Percentiles rank a stretch among this genome's conserved stretches.
phyloP scores from a whole-genome alignment of 2,888 invertebrate genomes.

The Cantharis nigra region DNA sequence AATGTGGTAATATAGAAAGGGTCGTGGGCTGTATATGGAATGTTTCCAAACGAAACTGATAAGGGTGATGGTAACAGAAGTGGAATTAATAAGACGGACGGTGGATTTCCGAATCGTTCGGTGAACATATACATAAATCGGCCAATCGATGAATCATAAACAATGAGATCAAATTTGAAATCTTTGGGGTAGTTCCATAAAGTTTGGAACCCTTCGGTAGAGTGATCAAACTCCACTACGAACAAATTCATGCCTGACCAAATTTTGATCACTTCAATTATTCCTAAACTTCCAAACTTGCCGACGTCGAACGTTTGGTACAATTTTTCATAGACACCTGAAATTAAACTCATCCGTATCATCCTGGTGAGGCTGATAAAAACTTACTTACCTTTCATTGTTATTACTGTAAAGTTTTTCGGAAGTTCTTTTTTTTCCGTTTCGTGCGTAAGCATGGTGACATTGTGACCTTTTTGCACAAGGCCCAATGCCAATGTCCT shows the following conservation, averaged over 20 bases:
- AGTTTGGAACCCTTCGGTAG: conserved; percentile 22
- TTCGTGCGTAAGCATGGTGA: conserved; percentile 6
- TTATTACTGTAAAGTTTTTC: not conserved
- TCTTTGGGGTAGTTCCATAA: conserved; percentile 35
- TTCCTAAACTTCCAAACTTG: not conserved
- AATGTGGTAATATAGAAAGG: conserved; percentile 36
- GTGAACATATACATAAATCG: conserved; percentile 36
- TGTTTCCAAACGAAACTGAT: conserved; percentile 37
- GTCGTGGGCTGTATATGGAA: conserved; percentile 38
- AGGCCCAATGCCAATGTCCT: not conserved
- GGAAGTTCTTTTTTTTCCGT: not conserved
- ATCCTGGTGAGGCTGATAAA: not conserved
- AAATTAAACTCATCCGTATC: not conserved
- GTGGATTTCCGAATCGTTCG: conserved; percentile 35
- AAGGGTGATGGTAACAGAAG: conserved; percentile 15
- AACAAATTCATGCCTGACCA: not conserved
- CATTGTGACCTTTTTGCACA: not conserved
- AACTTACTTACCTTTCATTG: conserved; percentile 1
- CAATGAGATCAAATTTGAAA: conserved; percentile 36
- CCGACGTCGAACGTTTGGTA: accelerated
- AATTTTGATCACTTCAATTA: not conserved
- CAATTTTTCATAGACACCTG: not conserved
- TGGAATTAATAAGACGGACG: conserved; percentile 24
- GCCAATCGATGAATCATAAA: conserved; percentile 34
- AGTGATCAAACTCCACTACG: conserved; percentile 17